Evolutionary conservation across 2,888 invertebrate species (phyloP), one percentile per base, ranked within the genome.

Genomic region (Scrobipalpa costella): DNA sequence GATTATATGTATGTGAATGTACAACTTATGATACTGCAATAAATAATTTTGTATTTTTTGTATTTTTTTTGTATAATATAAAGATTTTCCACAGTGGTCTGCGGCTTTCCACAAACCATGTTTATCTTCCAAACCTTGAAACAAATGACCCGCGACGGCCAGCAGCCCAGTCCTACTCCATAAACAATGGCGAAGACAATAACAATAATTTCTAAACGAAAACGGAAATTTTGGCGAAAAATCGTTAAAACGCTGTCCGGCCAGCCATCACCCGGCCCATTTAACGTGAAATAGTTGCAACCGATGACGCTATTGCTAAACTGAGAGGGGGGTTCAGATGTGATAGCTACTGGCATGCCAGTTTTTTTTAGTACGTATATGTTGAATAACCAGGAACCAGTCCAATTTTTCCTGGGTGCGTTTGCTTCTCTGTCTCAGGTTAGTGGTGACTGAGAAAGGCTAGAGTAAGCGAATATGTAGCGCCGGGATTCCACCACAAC

Each of bases 231-330:
- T 82, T 77, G 73, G 78, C 78, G 82, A 87, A 86, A 85, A 87
- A 86, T 84, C 80, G 79, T 78, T 78, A 81, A 82, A 84, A 78
- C 74, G 74, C 21, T 33, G 55, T 55, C 55, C 33, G 33, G 55
- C 55, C 55, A 11, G 55, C 55, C 79, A 84, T 85, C 86, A 79
- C 84, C 83, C 84, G 88, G 84, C 78, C 90, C 86, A 88, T 89
- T 89, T 82, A 88, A 88, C 87, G 80, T 88, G 85, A 89, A 87
- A 88, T 88, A 88, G 83, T 85, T 85, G 79, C 74, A 67, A 69
- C 69, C 67, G 57, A 67, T 66, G 75, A 9, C 34, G 11, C 6
- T 27, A 17, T 1, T 57, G 55, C 55, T 50, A 50, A 50, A 50
- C 55, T n/a, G n/a, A n/a, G 34, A n/a, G 55, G 27, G 0, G 27